A percentile compares a stretch with the other conserved stretches of the same genome.
These are phyloP conservation scores for Chroicocephalus ridibundus DNA, from an alignment of 2,113 vertebrate species.

Conservation along the genomic window DNA sequence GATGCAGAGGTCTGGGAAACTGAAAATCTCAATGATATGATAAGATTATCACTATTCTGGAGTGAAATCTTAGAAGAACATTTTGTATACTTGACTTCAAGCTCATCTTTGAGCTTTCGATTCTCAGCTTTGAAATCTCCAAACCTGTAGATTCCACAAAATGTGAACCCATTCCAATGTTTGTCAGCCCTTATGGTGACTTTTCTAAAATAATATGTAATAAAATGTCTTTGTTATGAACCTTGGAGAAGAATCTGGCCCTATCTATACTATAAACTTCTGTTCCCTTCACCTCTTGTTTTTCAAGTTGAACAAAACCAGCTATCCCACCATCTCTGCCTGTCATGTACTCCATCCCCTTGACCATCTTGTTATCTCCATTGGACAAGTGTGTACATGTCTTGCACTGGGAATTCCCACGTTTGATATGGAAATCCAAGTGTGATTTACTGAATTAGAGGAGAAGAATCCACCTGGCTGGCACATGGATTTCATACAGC, in stretches of 20 bases:
- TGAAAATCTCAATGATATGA: not conserved
- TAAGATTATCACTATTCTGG: not conserved
- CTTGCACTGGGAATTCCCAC: not conserved
- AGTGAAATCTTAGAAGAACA: not conserved
- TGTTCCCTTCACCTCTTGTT: not conserved
- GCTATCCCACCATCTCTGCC: not conserved
- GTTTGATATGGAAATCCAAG: not conserved
- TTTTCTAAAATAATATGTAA: not conserved
- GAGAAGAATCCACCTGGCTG: not conserved
- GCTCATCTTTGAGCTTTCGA: not conserved
- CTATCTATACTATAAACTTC: not conserved
- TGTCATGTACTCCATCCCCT: not conserved
- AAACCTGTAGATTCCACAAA: not conserved
- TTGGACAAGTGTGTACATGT: not conserved
- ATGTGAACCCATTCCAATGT: not conserved
- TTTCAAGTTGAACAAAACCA: not conserved
- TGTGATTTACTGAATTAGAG: not conserved
- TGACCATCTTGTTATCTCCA: not conserved
- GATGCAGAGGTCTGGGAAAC: not conserved
- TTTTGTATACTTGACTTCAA: not conserved
- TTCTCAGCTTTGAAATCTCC: not conserved
- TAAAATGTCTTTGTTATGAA: not conserved
- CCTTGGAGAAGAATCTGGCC: not conserved
- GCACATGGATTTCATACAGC: accelerated
- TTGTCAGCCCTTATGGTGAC: not conserved